phyloP scores from a whole-genome alignment of 2,888 invertebrate species.

The Ferdinandea cuprea region DNA sequence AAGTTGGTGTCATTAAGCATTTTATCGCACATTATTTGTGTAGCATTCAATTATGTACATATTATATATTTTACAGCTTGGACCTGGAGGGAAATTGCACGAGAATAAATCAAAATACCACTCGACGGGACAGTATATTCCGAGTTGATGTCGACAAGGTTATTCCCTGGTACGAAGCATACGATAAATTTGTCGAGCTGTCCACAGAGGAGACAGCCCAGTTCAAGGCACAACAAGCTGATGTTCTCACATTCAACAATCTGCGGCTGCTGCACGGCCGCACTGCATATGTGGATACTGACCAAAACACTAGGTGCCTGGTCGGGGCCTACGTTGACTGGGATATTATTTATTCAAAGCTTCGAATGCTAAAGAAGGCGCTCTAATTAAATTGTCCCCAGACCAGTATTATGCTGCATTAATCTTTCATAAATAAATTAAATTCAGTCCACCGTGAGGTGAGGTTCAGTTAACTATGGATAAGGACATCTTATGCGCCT shows the following conservation, averaged over 20 bases:
- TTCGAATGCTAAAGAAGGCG: slow-evolving; percentile 75
- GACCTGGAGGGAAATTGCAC: slow-evolving; percentile 84
- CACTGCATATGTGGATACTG: slow-evolving; percentile 85
- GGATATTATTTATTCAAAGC: slow-evolving; percentile 89
- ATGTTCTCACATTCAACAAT: slow-evolving; percentile 89
- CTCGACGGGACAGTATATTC: slow-evolving; percentile 88
- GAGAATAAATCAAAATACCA: slow-evolving; percentile 88
- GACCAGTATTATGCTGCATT: slow-evolving; percentile 6
- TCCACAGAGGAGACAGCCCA: slow-evolving; percentile 85
- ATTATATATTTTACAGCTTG: slow-evolving; percentile 61
- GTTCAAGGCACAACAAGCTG: slow-evolving; percentile 87
- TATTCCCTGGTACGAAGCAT: slow-evolving; percentile 87
- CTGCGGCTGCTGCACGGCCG: slow-evolving; percentile 88
- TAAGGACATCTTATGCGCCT: not conserved
- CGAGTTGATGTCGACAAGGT: slow-evolving; percentile 85
- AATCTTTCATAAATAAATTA: slow-evolving; percentile 41
- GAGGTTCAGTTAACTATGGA: not conserved
- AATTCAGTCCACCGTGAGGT: not conserved
- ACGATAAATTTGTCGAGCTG: slow-evolving; percentile 86
- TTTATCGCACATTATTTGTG: not conserved
- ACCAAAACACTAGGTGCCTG: slow-evolving; percentile 85
- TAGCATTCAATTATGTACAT: too few species aligned
- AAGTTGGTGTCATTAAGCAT: slow-evolving; percentile 49
- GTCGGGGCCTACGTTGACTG: slow-evolving; percentile 90
- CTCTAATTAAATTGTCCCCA: slow-evolving; percentile 36